Evolutionary conservation across 2,113 vertebrate genomes (phyloP), one percentile per base, ranked within the genome.

Genomic region (Poeciliopsis retropinna): DNA sequence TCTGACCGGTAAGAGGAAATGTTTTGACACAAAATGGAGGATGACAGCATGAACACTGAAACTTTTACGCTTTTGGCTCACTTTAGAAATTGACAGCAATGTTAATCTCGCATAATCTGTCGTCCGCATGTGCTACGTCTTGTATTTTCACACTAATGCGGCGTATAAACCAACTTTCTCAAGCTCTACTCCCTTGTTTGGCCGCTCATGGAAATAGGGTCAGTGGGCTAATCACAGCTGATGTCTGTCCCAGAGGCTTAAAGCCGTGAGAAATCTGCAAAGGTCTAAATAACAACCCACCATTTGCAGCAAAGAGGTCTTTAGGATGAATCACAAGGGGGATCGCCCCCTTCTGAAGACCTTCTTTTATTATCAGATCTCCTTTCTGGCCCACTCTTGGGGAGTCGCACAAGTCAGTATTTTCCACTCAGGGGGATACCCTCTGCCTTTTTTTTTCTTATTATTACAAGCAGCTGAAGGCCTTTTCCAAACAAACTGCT

Each of bases 191-290:
- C 67, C 79, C 72, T 51, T 57, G 9, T 32, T 62, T 80, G 82
- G 64, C 41, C 75, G 7, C 72, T 83, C 32, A 5, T 32, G 83
- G 72, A 91, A 88, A 57, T 64, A 73, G 78, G 90, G 87, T 93
- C 91, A 90, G 85, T 88, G 90, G 83, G 91, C 87, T 85, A 82
- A 87, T 85, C 70, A 19, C 73, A 75, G 70, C 75, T 61, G 77
- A 64, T 41, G 41, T 72, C 68, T 64, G 70, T 79, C 83, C 88
- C 83, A 79, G 72, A 83, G 78, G 61, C 84, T 85, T 75, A 75
- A 79, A 91, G 72, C 83, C 90, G 67, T 94, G 93, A 93, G 92
- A 94, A 94, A 75, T 83, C 84, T 62, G 68, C 19, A 61, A 12
- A 77, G 51, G 66, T 60, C 70, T 86, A 86, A 89, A 47, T 29